These are phyloP conservation scores for Nephrocerus scutellatus DNA, from an alignment of 2,888 invertebrate species.

Conservation along the genomic window DNA sequence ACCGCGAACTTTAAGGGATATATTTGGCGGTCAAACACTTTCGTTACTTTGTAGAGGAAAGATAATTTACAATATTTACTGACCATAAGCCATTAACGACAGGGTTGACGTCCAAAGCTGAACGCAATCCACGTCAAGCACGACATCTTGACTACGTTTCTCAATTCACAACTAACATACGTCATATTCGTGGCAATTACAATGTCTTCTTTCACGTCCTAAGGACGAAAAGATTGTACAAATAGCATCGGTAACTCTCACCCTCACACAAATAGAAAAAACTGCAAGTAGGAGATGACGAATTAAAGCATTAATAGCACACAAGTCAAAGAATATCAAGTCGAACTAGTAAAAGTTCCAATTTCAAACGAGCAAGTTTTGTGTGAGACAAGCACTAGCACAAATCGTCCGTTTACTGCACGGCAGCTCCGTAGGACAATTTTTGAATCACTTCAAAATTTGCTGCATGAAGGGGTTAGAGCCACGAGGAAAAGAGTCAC, in stretches of 20 bases:
- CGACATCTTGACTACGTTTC: too few relatives aligned
- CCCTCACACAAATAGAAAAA: constrained; percentile 5
- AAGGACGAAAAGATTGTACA: neutral
- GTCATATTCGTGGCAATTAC: constrained; percentile 10
- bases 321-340: constrained; percentile 3
- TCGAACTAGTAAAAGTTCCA: too few relatives aligned
- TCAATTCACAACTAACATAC: constrained; percentile 8
- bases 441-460: constrained; percentile 12
- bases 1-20: too few relatives aligned
- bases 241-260: neutral
- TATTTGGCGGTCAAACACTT: constrained; percentile 6
- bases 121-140: too few relatives aligned
- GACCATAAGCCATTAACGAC: too few relatives aligned
- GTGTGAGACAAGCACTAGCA: constrained; percentile 10
- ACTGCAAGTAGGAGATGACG: constrained; percentile 5
- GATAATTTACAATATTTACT: too few relatives aligned
- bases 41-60: too few relatives aligned
- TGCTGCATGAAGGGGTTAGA: constrained; percentile 10
- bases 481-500: too few relatives aligned
- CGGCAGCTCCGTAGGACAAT: too few relatives aligned
- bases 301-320: constrained; percentile 3
- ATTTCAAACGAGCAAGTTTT: too few relatives aligned
- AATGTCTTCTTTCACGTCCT: constrained; percentile 2
- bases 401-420: constrained; percentile 5
- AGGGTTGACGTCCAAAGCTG: constrained; percentile 4